Evolutionary conservation across 1,140 invertebrate genomes (phyloP), one percentile per base, ranked within the genome.

Genomic region (Cataglyphis hispanica): DNA sequence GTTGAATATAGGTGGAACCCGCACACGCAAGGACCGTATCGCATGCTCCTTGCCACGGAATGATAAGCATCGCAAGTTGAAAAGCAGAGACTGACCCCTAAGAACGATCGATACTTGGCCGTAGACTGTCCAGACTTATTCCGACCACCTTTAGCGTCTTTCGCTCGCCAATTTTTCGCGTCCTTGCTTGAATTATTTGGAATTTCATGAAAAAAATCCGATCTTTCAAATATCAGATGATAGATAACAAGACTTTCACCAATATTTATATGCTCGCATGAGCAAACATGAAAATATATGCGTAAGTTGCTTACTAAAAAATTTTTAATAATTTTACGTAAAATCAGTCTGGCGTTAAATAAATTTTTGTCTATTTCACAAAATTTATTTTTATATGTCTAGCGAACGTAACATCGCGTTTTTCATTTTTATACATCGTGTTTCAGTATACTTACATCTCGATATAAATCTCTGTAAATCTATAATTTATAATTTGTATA

Each of bases 31-130:
- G 60, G 46, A 80, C n/a, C 60, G 43, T 84, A 81, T 90, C 89
- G 86, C 83, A 88, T 90, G 89, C 78, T 90, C 87, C 89, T 86
- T 90, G 87, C 87, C 80, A 88, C 70, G 84, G 85, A 91, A 91
- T 90, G 89, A 91, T 91, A 91, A 91, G 89, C 89, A 91, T 91
- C 89, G 87, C 78, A 67, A 61, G 67, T 77, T 88, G 89, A 90
- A 91, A 91, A 91, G 89, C 87, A 88, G 89, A 91, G 87, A 90
- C 86, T 90, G 89, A 90, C 89, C 89, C 88, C 75, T 84, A 58
- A 87, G 72, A 72, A 64, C 89, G 89, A 90, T 90, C 89, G 89
- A 91, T 90, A 91, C 90, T 58, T 43, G 83, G 75, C 31, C 66
- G 88, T 86, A 87, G 84, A 85, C 84, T 78, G 86, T 63, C 88